Conservation (phyloP, 2,888 invertebrate species). For the Allygus modestus region DNA sequence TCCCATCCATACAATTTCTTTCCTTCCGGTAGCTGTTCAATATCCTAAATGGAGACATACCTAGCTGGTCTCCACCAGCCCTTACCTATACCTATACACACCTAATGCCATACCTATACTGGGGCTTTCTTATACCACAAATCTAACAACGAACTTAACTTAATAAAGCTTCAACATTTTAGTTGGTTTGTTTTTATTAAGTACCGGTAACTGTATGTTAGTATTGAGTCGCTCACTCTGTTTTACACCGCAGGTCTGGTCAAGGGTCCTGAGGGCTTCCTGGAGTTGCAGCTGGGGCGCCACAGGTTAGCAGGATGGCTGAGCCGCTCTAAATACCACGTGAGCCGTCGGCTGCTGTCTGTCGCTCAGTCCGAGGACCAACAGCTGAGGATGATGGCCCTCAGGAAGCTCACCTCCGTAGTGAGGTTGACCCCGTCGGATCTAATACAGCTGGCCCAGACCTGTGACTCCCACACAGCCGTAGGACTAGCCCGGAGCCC, state of each 20-base stretch:
- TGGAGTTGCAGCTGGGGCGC: conserved; percentile 22
- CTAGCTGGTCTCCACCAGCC: too few species aligned
- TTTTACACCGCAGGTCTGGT: background rate
- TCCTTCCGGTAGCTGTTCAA: too few species aligned
- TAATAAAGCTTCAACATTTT: too few species aligned
- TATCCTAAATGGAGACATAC: too few species aligned
- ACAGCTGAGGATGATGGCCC: background rate
- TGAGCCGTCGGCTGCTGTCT: background rate
- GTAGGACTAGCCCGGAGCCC: conserved; percentile 86
- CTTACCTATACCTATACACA: too few species aligned
- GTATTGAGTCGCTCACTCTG: too few species aligned
- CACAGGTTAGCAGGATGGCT: background rate
- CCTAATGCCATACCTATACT: too few species aligned
- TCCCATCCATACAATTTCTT: too few species aligned
- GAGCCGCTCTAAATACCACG: background rate
- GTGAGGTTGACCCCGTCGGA: conserved; percentile 73
- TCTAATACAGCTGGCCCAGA: conserved; percentile 87
- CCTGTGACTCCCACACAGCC: conserved; percentile 86
- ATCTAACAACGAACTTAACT: too few species aligned
- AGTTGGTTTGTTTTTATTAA: too few species aligned
- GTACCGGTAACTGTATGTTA: too few species aligned
- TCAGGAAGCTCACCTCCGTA: background rate
- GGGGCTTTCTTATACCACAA: too few species aligned
- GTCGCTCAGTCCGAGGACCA: background rate
- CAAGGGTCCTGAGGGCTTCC: background rate